Evolutionary conservation across 2,113 vertebrate genomes (phyloP), one percentile per base, ranked within the genome.

Genomic region (Notarius lentiginosus): DNA sequence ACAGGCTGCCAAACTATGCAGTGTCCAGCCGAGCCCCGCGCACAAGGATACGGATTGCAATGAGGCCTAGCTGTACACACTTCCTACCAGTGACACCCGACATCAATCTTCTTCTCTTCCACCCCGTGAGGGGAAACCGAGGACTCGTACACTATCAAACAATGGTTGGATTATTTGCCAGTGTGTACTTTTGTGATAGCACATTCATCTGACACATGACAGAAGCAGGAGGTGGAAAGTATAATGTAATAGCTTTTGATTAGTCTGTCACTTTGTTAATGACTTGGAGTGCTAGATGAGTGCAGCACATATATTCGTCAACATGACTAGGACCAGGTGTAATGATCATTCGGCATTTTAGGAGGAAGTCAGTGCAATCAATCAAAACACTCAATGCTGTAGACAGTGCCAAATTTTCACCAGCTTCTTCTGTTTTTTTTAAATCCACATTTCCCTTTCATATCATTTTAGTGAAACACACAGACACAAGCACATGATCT

Each of bases 81-180:
- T 97, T 98, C 96, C 97, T 96, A 96, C 92, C 89, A 88, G 92
- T 97, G 97, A 99, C 96, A 97, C 94, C 91, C 92, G 84, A 92
- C 96, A 98, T 99, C 96, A 97, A 97, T 98, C 97, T 97, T 97
- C 90, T 91, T 91, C 91, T 92, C 96, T 94, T 94, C 95, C 94
- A 90, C 93, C 92, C 90, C 76, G 91, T 92, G 91, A 87, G 90
- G 87, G 88, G 92, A 95, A 94, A 88, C 91, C 90, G 90, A 94
- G 88, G 77, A 77, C 76, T 88, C 53, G 88, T 90, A 91, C 92
- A 88, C 87, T 93, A 91, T 94, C 91, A 93, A 95, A 95, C 96
- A 96, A 97, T 95, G 86, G 91, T 87, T 92, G 93, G 95, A 96
- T 97, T 97, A 95, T 97, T 92, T 94, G 85, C 87, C 68, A 41